Base-by-base conservation (phyloP, 2,888 invertebrate species). In the Colostygia pectinataria region DNA sequence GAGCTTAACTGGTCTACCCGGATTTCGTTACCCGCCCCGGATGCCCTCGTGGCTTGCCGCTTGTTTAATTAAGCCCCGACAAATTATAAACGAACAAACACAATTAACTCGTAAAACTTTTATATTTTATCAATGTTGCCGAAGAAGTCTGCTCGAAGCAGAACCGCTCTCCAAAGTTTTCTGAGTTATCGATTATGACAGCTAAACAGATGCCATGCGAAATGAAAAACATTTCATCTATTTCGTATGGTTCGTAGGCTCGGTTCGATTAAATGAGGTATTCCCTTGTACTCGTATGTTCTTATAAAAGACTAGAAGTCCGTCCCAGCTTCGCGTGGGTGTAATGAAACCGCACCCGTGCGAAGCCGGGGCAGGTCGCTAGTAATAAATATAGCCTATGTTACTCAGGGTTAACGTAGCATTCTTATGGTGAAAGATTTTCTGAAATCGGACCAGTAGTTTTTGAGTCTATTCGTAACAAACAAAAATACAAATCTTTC, bases 1-100 rank as follows among this genome's bases (percentile, higher is more conserved):
- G 55, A 69, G 66, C 70, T 71, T 70, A 66, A 67, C 65, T 55
- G 61, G 55, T 63, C 51, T 63, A 68, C 67, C 68, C 66, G 67
- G 66, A 58, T 71, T 68, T 68, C 42, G 60, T 63, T 63, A 60
- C 58, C 60, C 63, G 47, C 52, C 53, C 55, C 57, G 65, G 53
- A 57, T 64, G 66, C 55, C 55, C 61, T 58, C 42, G 55, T 39
- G 51, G 57, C 53, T 59, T 61, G 40, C 59, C 55, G 55, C 62
- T 65, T 46, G 66, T 70, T 71, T 70, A 69, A 74, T 73, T 69
- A 71, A 68, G 68, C 59, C 63, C 65, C 57, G 65, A 65, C 66
- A 59, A 68, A 67, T 65, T 70, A 66, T 63, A 65, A 64, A 61
- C 48, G 63, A 63, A 65, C 60, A 62, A 61, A 63, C 61, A 65